Percentiles rank a stretch among this genome's conserved stretches.
These are phyloP conservation scores for Myathropa florea DNA, from an alignment of 2,888 invertebrate species.

Conservation along the genomic window DNA sequence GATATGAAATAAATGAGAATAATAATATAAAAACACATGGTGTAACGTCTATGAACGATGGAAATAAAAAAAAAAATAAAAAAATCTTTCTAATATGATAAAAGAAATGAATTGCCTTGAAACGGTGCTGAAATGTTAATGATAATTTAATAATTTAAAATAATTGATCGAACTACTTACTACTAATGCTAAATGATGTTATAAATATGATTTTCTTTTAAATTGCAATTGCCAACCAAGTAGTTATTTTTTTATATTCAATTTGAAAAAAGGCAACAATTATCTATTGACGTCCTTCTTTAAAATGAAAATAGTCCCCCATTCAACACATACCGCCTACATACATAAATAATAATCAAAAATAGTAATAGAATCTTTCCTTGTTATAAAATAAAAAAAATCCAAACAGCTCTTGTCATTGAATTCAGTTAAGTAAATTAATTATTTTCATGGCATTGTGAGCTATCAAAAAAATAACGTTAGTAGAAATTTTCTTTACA, in stretches of 20 bases:
- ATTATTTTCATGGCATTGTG: constrained; percentile 10
- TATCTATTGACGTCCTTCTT: constrained; percentile 26
- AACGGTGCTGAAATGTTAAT: constrained; percentile 81
- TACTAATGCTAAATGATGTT: constrained; percentile 52
- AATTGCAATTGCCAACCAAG: constrained; percentile 16
- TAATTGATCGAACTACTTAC: constrained; percentile 55
- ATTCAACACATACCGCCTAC: constrained; percentile 43
- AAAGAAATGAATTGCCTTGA: constrained; percentile 74
- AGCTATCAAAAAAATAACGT: constrained; percentile 6
- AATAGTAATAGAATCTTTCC: constrained; percentile 62
- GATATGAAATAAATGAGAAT: constrained; percentile 22
- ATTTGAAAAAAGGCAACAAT: constrained; percentile 5
- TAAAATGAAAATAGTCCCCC: constrained; percentile 40
- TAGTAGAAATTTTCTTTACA: constrained; percentile 48
- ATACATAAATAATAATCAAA: constrained; percentile 57
- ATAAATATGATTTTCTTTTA: constrained; percentile 30
- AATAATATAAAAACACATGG: constrained; percentile 33
- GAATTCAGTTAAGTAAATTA: constrained; percentile 24
- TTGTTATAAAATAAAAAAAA: constrained; percentile 21
- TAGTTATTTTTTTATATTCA: constrained; percentile 33
- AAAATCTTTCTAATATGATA: constrained; percentile 62
- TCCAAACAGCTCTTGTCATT: constrained; percentile 3
- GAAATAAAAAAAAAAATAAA: constrained; percentile 47
- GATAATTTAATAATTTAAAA: constrained; percentile 72
- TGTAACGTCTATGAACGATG: constrained; percentile 46